A percentile compares a stretch with the other conserved stretches of the same genome.
phyloP scores from a whole-genome alignment of 2,113 vertebrate species.

The Neodontobutis hainanensis region DNA sequence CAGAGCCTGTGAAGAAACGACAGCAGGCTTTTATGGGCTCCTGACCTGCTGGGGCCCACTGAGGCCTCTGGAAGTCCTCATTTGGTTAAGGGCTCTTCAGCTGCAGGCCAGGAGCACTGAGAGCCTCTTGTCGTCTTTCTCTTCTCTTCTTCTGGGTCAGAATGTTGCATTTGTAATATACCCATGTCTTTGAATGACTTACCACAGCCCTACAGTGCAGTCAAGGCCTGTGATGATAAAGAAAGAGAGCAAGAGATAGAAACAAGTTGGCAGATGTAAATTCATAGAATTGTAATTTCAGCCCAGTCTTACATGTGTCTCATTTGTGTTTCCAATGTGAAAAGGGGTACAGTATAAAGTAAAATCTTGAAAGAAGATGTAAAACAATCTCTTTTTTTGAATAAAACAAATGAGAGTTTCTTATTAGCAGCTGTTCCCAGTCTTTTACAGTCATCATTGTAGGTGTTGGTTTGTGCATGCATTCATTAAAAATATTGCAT shows the following conservation, averaged over 20 bases:
- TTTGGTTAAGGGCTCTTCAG: slow-evolving; percentile 65
- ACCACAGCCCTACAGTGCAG: slow-evolving; percentile 33
- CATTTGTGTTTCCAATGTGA: too few species aligned
- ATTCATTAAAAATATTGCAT: too few species aligned
- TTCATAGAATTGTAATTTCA: too few species aligned
- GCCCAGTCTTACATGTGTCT: too few species aligned
- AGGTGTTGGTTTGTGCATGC: too few species aligned
- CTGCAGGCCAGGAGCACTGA: slow-evolving; percentile 43
- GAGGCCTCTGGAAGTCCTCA: slow-evolving; percentile 49
- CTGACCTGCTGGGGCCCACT: slow-evolving; percentile 42
- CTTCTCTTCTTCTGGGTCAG: slow-evolving; percentile 30
- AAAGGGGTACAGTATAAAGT: too few species aligned
- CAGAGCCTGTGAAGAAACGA: slow-evolving; percentile 48
- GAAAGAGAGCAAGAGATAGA: not conserved
- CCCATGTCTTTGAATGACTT: slow-evolving; percentile 43
- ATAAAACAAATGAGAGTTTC: too few species aligned
- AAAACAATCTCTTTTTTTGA: too few species aligned
- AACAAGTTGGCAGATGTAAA: not conserved
- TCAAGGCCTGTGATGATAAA: slow-evolving; percentile 8
- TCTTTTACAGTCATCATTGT: too few species aligned
- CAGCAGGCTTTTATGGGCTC: slow-evolving; percentile 48
- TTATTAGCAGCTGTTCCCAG: too few species aligned
- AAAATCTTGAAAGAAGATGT: too few species aligned
- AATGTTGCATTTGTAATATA: slow-evolving; percentile 49
- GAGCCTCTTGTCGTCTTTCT: slow-evolving; percentile 47